Evolutionary conservation across 23 tunicate species (phyloP).

Genomic region (Halocynthia aurantium): DNA sequence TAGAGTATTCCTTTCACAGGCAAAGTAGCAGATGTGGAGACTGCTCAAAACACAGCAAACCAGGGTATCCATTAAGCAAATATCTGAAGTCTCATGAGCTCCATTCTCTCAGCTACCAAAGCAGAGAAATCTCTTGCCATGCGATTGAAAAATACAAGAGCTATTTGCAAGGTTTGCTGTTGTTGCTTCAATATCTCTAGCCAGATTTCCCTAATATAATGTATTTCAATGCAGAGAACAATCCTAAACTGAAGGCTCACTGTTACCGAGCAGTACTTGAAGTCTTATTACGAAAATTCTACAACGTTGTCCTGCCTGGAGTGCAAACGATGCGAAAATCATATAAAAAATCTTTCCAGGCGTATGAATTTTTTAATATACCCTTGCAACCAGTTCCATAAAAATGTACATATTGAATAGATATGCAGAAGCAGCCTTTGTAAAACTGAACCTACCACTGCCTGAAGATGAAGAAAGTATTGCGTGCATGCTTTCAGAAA

Average conservation of each 20-base stretch:
- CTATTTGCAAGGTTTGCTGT: conserved; percentile 24
- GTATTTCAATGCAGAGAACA: conserved; percentile 20
- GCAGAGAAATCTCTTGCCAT: conserved; percentile 55
- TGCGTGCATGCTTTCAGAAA: conserved; percentile 26
- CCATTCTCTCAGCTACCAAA: conserved; percentile 38
- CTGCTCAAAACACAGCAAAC: neutral
- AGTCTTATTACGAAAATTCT: conserved; percentile 27
- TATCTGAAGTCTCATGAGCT: conserved; percentile 13
- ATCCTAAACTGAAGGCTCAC: conserved; percentile 33
- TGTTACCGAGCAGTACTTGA: conserved; percentile 79
- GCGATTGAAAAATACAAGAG: conserved; percentile 32
- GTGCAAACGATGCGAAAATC: conserved; percentile 53
- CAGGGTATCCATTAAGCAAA: conserved; percentile 66
- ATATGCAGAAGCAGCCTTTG: conserved; percentile 29
- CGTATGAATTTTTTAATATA: conserved; percentile 10
- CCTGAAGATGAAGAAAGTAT: conserved; percentile 13
- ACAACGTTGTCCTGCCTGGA: conserved; percentile 42
- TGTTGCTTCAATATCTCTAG: neutral
- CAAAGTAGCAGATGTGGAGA: neutral
- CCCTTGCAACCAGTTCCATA: too few relatives aligned
- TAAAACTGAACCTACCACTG: conserved; percentile 21
- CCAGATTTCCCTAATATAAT: neutral
- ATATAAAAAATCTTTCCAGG: conserved; percentile 26
- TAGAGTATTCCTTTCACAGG: too few relatives aligned
- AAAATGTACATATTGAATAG: neutral